Evolutionary conservation across 2,113 vertebrate species (phyloP), one percentile per base, ranked within the genome.

Genomic region (Picathartes gymnocephalus): DNA sequence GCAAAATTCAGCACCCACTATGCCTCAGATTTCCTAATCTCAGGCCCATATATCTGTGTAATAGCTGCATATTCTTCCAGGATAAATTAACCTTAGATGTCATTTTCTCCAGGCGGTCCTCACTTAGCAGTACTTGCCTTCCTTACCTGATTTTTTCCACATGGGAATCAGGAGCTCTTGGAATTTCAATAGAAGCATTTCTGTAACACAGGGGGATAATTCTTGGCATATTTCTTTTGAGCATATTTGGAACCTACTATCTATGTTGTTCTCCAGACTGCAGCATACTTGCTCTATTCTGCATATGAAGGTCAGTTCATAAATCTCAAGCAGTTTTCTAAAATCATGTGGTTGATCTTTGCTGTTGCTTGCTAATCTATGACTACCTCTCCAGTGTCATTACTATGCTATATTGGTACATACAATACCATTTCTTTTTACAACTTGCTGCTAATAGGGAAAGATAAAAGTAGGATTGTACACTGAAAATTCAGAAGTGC

Each of bases 271-370:
- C 48, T 93, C 88, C 84, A 44, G 18, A 13, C 39, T 96, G 31
- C 37, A 70, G 10, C 19, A 82, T 28, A 22, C 9, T 62, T 81
- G 54, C 10, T 80, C 44, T 69, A 71, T 80, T 93, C 27, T 83
- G 2, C 37, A 8, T 40, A 30, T 37, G 58, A 93, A 47, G 30
- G 62, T 90, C 48, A 82, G 45, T 27, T 82, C 13, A 21, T 76
- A 80, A 10, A 8, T 45, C 25, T 61, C 35, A 68, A 91, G 23
- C 27, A 73, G 8, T 45, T 95, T 95, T 64, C 62, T 92, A 76
- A 93, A 96, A 93, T 69, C 8, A 79, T 53, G 81, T 73, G 25
- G n/a, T 90, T 92, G 93, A 61, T 53, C 30, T 96, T 89, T 96
- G 76, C 78, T 51, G n/a, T 68, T 91, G 51, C 71, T 89, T 86